phyloP scores from a whole-genome alignment of 2,888 invertebrate species.

The Spilosoma lubricipeda region DNA sequence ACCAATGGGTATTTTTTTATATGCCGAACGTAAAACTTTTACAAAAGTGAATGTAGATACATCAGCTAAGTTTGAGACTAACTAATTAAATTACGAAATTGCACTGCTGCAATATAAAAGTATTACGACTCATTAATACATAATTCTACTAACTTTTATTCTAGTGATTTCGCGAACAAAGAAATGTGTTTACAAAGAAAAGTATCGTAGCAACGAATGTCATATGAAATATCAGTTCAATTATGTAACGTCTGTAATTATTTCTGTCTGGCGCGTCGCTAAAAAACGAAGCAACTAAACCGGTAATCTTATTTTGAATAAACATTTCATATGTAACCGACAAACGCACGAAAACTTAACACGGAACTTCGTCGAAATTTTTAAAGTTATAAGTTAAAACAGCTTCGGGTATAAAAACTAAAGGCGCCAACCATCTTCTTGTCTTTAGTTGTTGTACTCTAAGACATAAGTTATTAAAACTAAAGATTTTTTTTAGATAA shows the following conservation, averaged over 20 bases:
- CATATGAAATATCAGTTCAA: conserved; percentile 58
- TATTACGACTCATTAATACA: conserved; percentile 19
- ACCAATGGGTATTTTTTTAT: conserved; percentile 39
- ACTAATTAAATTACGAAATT: conserved; percentile 45
- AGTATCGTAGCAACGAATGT: conserved; percentile 77
- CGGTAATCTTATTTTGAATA: conserved; percentile 16
- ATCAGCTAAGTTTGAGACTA: conserved; percentile 46
- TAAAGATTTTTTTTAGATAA: background rate
- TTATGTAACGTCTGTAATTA: conserved; percentile 59
- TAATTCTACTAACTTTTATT: conserved; percentile 39
- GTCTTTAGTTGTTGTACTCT: background rate
- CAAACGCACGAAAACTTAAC: conserved; percentile 23
- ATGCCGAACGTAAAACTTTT: conserved; percentile 46
- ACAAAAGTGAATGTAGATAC: conserved; percentile 44
- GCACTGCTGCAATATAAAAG: conserved; percentile 25
- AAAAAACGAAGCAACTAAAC: conserved; percentile 18
- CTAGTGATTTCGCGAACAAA: conserved; percentile 66
- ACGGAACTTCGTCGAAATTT: background rate
- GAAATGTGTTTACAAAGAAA: conserved; percentile 79
- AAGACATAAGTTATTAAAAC: background rate
- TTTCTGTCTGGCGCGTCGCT: conserved; percentile 33
- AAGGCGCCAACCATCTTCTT: background rate
- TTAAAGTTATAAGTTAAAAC: background rate
- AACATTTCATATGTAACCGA: conserved; percentile 25
- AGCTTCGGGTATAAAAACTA: background rate